Percentiles rank a stretch among this genome's conserved stretches.
phyloP scores from a whole-genome alignment of 2,113 vertebrate species.

The Notarius lentiginosus region DNA sequence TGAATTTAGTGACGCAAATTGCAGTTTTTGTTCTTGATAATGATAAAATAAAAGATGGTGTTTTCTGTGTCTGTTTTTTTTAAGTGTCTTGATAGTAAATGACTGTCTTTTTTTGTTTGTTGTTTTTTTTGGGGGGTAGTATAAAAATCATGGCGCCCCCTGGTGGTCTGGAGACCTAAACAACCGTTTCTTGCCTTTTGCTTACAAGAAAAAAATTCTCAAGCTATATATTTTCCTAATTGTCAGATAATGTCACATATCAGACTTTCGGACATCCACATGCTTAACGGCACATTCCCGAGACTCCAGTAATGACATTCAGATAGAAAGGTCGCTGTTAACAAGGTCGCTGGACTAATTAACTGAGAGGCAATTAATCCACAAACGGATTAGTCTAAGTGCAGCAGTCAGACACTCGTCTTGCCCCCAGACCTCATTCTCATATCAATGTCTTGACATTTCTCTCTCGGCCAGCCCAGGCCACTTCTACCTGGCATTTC shows the following conservation, averaged over 20 bases:
- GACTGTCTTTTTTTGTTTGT: too few species aligned
- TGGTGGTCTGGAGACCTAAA: background rate
- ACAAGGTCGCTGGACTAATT: constrained; percentile 63
- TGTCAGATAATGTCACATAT: background rate
- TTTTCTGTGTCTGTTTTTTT: too few species aligned
- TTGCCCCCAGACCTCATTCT: background rate
- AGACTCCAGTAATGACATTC: constrained; percentile 61
- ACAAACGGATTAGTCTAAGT: constrained; percentile 32
- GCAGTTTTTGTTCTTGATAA: background rate
- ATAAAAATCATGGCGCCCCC: background rate
- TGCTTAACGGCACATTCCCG: background rate
- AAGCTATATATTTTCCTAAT: background rate
- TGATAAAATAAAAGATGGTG: too few species aligned
- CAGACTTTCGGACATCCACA: background rate
- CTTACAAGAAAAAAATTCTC: background rate
- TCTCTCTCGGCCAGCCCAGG: constrained; percentile 44
- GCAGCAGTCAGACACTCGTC: background rate
- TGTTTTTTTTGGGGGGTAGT: background rate
- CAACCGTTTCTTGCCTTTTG: background rate
- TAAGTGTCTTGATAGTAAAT: too few species aligned
- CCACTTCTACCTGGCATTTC: constrained; percentile 65
- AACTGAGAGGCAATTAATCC: constrained; percentile 58
- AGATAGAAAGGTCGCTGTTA: constrained; percentile 65
- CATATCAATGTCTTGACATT: constrained; percentile 51
- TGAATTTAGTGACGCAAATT: background rate